A percentile compares a stretch with the other conserved stretches of the same genome.
These are phyloP conservation scores for Philhelius pedissequus DNA, from an alignment of 2,888 invertebrate species.

Conservation along the genomic window DNA sequence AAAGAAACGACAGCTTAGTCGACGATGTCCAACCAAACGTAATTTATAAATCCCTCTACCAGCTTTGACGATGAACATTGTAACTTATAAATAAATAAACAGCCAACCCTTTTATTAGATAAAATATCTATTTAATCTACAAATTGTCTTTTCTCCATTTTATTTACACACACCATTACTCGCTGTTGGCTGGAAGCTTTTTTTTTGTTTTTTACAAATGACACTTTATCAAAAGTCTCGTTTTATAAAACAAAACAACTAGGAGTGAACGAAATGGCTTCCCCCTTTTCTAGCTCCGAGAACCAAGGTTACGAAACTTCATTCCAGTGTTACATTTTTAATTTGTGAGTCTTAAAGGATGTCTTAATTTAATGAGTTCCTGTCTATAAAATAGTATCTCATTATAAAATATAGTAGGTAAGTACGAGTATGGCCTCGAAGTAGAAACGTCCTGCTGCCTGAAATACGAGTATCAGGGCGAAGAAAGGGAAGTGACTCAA, in stretches of 20 bases:
- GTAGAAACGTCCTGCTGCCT: not conserved
- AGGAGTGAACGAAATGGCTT: too few relatives aligned
- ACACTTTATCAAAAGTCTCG: conserved; percentile 28
- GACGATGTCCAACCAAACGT: not conserved
- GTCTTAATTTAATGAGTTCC: conserved; percentile 31
- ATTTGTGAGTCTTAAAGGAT: conserved; percentile 45
- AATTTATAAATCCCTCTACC: not conserved
- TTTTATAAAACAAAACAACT: not conserved
- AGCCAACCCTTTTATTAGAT: conserved; percentile 53
- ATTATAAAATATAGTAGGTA: conserved; percentile 18
- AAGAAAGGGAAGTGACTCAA: conserved; percentile 17
- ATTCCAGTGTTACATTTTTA: conserved; percentile 45
- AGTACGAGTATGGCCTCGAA: not conserved
- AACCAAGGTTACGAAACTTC: conserved; percentile 17
- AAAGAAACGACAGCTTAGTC: not conserved
- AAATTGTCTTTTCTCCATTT: conserved; percentile 42
- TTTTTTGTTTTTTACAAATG: not conserved
- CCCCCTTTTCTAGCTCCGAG: not conserved
- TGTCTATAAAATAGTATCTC: conserved; percentile 35
- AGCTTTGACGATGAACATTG: conserved; percentile 9
- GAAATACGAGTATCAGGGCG: not conserved
- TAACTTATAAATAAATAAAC: conserved; percentile 51
- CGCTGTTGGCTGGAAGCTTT: not conserved
- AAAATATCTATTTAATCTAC: conserved; percentile 38
- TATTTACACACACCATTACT: conserved; percentile 22